Evolutionary conservation across 2,797 vertebrate genomes (phyloP).

Genomic region (Muscicapa striata): DNA sequence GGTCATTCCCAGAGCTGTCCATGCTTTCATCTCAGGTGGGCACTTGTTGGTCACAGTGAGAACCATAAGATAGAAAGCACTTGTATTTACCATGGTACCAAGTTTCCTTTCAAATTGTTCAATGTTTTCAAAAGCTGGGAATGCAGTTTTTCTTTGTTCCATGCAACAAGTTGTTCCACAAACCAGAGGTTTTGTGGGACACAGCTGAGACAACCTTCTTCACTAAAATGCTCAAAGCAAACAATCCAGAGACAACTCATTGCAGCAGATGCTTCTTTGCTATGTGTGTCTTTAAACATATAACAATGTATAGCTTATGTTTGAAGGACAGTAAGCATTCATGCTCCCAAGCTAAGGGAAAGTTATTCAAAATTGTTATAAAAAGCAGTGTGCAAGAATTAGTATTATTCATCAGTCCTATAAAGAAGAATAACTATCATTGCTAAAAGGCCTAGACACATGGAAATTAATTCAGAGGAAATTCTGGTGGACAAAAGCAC

Average conservation of each 20-base stretch:
- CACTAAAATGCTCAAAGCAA: neutral
- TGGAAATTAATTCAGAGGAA: conserved; percentile 32
- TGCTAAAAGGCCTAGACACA: conserved; percentile 6
- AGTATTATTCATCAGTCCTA: conserved; percentile 16
- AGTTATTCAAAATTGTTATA: neutral
- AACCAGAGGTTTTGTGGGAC: neutral
- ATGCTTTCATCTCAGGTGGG: neutral
- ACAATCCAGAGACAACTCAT: neutral
- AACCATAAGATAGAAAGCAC: neutral
- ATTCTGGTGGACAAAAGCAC: neutral
- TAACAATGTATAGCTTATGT: neutral
- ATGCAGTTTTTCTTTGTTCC: neutral
- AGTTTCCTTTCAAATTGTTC: neutral
- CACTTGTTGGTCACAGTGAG: neutral
- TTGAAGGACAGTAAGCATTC: neutral
- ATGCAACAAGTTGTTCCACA: neutral
- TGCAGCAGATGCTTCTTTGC: neutral
- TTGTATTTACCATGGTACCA: neutral
- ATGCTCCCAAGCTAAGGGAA: neutral
- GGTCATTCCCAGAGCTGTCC: neutral
- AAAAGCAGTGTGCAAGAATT: neutral
- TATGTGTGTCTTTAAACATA: neutral
- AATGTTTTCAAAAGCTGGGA: neutral
- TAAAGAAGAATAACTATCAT: neutral
- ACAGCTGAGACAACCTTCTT: neutral